Percentiles rank a stretch among this genome's conserved stretches.
phyloP scores from a whole-genome alignment of 2,888 invertebrate genomes.

The Apoderus coryli region DNA sequence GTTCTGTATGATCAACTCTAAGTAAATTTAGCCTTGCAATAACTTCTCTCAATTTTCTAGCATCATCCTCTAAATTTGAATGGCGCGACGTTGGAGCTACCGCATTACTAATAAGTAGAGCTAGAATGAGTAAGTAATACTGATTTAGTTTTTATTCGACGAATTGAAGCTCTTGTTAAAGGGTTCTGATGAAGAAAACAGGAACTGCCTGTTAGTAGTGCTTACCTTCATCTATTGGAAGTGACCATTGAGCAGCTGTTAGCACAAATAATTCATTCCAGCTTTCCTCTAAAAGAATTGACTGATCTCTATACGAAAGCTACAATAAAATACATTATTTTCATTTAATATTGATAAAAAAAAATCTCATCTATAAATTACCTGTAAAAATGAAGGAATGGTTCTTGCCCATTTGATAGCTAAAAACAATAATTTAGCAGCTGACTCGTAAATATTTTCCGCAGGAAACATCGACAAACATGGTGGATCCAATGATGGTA shows the following conservation, averaged over 20 bases:
- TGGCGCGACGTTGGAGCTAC: conserved; percentile 38
- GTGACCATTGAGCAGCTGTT: conserved; percentile 68
- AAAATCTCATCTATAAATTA: conserved; percentile 25
- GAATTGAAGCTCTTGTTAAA: no score
- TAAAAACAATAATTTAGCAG: conserved; percentile 60
- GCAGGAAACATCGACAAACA: conserved; percentile 38
- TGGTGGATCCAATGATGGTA: conserved; percentile 28
- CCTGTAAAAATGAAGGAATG: conserved; percentile 59
- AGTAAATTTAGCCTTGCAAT: conserved; percentile 48
- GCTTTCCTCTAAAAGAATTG: conserved; percentile 56
- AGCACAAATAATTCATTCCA: conserved; percentile 77
- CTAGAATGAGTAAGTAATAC: conserved; percentile 19
- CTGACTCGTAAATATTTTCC: conserved; percentile 52
- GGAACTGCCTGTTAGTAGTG: not conserved
- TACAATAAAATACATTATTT: conserved; percentile 25
- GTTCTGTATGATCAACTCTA: conserved; percentile 67
- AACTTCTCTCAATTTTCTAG: conserved; percentile 46
- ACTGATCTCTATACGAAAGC: conserved; percentile 56
- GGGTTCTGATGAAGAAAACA: not conserved
- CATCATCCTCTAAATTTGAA: conserved; percentile 38
- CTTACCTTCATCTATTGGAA: conserved; percentile 58
- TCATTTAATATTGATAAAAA: not conserved
- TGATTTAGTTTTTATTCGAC: no score
- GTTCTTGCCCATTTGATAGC: conserved; percentile 69
- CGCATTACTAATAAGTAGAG: conserved; percentile 29